phyloP scores from a whole-genome alignment of 1,140 invertebrate species.

The Sitophilus oryzae region DNA sequence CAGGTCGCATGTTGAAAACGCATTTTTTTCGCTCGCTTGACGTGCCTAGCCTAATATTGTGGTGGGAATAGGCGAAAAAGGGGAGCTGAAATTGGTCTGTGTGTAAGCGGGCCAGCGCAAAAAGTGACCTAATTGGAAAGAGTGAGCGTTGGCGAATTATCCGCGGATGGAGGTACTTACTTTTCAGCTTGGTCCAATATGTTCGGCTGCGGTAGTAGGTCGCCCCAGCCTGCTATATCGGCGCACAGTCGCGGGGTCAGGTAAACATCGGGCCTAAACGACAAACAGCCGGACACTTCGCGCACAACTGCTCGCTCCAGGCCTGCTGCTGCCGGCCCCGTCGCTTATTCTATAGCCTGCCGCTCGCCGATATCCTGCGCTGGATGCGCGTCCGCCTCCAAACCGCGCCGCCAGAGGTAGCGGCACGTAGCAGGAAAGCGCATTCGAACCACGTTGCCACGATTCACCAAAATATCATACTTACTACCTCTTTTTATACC shows the following conservation, averaged over 20 bases:
- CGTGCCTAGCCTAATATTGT: too few relatives aligned
- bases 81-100: background rate
- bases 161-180: slow-evolving; percentile 18
- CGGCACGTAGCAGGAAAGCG: background rate
- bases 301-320: slow-evolving; percentile 22
- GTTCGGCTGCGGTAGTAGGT: slow-evolving; percentile 21
- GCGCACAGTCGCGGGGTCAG: slow-evolving; percentile 23
- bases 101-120: background rate
- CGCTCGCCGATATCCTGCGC: slow-evolving; percentile 3
- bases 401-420: background rate
- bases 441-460: background rate
- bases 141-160: background rate
- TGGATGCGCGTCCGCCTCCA: background rate
- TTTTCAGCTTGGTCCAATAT: slow-evolving; percentile 25
- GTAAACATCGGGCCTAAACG: slow-evolving; percentile 25
- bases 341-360: slow-evolving; percentile 4
- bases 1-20: too few relatives aligned
- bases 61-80: background rate
- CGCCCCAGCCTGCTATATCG: slow-evolving; percentile 20
- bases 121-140: slow-evolving; percentile 2
- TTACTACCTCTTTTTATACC: too few relatives aligned
- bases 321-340: slow-evolving; percentile 1
- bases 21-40: too few relatives aligned
- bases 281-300: slow-evolving; percentile 13
- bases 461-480: too few relatives aligned